Evolutionary conservation across 2,888 invertebrate species (phyloP), one percentile per base, ranked within the genome.

Genomic region (Ceratothoa steindachneri): DNA sequence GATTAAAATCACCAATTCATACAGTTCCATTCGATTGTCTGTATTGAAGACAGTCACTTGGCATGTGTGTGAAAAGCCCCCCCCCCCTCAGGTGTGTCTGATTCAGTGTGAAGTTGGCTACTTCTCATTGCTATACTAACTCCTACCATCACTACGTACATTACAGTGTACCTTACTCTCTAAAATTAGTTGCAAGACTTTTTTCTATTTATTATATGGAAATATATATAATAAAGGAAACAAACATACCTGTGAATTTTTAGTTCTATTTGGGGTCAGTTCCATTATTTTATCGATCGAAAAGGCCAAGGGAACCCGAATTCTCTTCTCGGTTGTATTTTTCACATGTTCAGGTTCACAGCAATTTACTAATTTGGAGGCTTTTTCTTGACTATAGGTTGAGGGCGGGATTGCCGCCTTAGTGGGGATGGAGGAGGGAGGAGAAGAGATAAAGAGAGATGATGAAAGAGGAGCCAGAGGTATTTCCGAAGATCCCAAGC

Each of bases 211-310:
- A n/a, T n/a, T n/a, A n/a, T n/a, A n/a, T n/a, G n/a, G n/a, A n/a
- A n/a, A n/a, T n/a, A n/a, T n/a, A n/a, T n/a, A n/a, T n/a, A n/a
- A n/a, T n/a, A n/a, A n/a, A n/a, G n/a, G n/a, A n/a, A n/a, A n/a
- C n/a, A 41, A 41, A 41, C 41, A 5, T 30, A 77, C 77, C 72
- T 77, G 74, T 28, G 55, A 60, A 24, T 72, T 72, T 68, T 75
- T 74, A 28, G 68, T 64, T 28, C 72, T 72, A 71, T 73, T 78
- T 30, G 77, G 77, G 28, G 77, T 75, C 9, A 75, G 71, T 27
- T 78, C 77, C 77, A 78, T 78, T 65, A 78, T 78, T 24, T 75
- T 70, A 69, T 78, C 77, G 30, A 78, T 78, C 30, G 77, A 78
- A 71, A 78, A 78, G 30, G 77, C 77, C 28, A 78, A 68, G n/a